These are phyloP conservation scores for Trimorus sp. DNA, from an alignment of 2,888 invertebrate genomes.

Conservation along the genomic window DNA sequence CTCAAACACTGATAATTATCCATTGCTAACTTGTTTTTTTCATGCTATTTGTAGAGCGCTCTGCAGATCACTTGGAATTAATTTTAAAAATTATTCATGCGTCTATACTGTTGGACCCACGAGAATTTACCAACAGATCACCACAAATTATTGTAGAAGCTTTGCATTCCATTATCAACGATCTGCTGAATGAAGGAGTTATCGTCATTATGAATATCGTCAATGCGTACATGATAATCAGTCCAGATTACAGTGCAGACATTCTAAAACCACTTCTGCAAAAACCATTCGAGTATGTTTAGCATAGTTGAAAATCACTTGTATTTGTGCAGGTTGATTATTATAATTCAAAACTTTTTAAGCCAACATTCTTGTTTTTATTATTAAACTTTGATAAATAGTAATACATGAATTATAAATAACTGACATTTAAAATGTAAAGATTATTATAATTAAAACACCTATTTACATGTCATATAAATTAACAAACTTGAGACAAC, in stretches of 20 bases:
- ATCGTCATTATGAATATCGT: constrained; percentile 88
- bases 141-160: constrained; percentile 84
- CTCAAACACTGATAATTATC: not conserved
- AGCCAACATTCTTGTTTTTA: no score
- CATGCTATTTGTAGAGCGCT: constrained; percentile 85
- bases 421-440: no score
- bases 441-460: no score
- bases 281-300: constrained; percentile 83
- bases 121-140: constrained; percentile 82
- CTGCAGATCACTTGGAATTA: constrained; percentile 90
- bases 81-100: constrained; percentile 88
- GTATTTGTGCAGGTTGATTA: no score
- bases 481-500: no score
- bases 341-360: no score
- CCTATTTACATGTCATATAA: no score
- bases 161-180: constrained; percentile 88
- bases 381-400: no score
- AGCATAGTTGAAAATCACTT: not conserved
- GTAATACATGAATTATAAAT: no score
- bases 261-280: constrained; percentile 86
- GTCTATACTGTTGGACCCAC: constrained; percentile 26
- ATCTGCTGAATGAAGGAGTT: constrained; percentile 89
- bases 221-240: constrained; percentile 89
- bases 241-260: constrained; percentile 88
- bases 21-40: not conserved